These are phyloP conservation scores for Melanotaenia trifasciata DNA, from an alignment of 2,797 vertebrate genomes.

Conservation along the genomic window DNA sequence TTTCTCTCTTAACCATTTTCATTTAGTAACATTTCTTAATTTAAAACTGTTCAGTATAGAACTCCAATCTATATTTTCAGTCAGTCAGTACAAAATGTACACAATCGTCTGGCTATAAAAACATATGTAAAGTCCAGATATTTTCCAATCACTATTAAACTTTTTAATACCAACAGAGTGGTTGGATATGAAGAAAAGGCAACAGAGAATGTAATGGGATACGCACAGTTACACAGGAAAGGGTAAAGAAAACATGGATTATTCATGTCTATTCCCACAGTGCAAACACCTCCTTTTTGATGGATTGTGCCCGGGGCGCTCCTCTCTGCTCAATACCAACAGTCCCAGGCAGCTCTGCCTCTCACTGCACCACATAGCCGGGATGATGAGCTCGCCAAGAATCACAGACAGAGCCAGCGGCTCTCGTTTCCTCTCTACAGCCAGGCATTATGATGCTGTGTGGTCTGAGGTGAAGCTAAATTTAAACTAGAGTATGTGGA, in stretches of 20 bases:
- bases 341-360: conserved; percentile 70
- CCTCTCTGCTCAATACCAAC: conserved; percentile 80
- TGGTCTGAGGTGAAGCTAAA: conserved; percentile 75
- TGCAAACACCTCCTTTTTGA: conserved; percentile 81
- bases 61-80: too few relatives aligned
- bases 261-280: conserved; percentile 84
- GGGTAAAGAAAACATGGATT: conserved; percentile 83
- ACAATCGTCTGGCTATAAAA: neutral
- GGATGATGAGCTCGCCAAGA: conserved; percentile 74
- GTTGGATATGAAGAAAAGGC: conserved; percentile 52
- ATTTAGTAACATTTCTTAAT: neutral
- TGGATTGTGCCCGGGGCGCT: conserved; percentile 79
- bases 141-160: conserved; percentile 20
- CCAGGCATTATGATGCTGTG: conserved; percentile 70
- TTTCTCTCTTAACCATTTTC: neutral
- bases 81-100: neutral
- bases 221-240: conserved; percentile 58
- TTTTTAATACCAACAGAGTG: conserved; percentile 37
- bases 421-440: conserved; percentile 51
- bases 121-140: neutral
- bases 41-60: neutral
- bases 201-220: conserved; percentile 54
- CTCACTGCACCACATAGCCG: conserved; percentile 48
- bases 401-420: conserved; percentile 74
- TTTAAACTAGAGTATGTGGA: conserved; percentile 63